A percentile compares a stretch with the other conserved stretches of the same genome.
phyloP scores from a whole-genome alignment of 2,797 vertebrate genomes.

The Alectoris magna region DNA sequence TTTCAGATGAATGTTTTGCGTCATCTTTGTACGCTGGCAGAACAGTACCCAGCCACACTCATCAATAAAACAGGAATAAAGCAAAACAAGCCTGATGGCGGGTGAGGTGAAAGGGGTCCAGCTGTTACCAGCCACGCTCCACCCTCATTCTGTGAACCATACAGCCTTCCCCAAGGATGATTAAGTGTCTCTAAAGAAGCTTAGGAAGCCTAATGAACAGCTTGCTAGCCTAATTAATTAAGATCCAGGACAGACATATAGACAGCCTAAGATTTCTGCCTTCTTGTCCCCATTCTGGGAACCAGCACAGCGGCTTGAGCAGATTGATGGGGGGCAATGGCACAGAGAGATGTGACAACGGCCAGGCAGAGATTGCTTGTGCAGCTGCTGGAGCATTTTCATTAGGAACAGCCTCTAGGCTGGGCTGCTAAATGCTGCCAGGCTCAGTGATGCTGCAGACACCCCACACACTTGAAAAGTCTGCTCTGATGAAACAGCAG shows the following conservation, averaged over 20 bases:
- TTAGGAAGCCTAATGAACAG: slow-evolving; percentile 51
- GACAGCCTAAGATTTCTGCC: not conserved
- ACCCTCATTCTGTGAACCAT: not conserved
- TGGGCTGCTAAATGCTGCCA: not conserved
- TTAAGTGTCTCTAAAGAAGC: slow-evolving; percentile 54
- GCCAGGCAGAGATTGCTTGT: not conserved
- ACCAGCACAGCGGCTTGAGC: not conserved
- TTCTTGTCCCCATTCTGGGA: not conserved
- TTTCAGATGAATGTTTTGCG: not conserved
- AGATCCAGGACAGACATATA: not conserved
- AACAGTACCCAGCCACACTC: not conserved
- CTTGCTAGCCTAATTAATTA: slow-evolving; percentile 45
- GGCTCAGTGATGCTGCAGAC: not conserved
- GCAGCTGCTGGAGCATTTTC: slow-evolving; percentile 16
- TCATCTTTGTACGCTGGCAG: not conserved
- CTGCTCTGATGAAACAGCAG: rapidly evolving
- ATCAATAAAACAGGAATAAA: not conserved
- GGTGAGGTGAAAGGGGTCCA: not conserved
- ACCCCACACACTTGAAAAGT: not conserved
- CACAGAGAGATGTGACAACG: not conserved
- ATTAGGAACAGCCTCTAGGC: not conserved
- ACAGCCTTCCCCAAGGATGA: not conserved
- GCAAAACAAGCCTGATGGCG: not conserved
- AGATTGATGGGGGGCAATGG: not conserved
- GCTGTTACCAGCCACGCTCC: not conserved